Conservation (phyloP, 2,113 vertebrate genomes). For the Lophotis ruficrista region DNA sequence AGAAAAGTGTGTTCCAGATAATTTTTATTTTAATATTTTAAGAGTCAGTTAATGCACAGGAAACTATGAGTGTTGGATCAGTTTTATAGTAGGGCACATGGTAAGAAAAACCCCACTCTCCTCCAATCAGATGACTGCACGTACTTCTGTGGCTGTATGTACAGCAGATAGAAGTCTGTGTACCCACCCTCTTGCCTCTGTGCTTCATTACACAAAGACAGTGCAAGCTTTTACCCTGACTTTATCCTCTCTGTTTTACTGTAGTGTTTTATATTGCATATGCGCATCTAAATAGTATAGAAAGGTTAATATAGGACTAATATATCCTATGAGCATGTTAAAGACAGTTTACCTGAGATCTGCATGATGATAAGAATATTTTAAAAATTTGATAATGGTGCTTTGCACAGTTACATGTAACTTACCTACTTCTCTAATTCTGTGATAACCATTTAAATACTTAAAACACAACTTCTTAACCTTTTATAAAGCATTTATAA, state of each 20-base stretch:
- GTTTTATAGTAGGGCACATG: background rate
- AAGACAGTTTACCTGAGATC: background rate
- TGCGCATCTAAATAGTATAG: background rate
- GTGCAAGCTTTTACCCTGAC: background rate
- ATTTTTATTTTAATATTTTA: background rate
- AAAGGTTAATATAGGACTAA: background rate
- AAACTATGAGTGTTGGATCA: background rate
- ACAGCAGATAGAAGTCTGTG: background rate
- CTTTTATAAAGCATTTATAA: background rate
- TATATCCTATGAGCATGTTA: background rate
- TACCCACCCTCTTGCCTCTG: background rate
- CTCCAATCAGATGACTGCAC: background rate
- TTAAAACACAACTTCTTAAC: background rate
- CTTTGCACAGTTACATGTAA: background rate
- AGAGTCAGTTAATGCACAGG: rapidly evolving
- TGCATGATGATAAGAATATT: background rate
- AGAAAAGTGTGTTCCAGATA: background rate
- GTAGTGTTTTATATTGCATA: background rate
- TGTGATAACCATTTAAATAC: background rate
- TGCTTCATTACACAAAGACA: background rate
- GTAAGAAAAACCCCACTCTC: background rate
- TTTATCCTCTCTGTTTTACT: background rate
- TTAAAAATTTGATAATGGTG: background rate
- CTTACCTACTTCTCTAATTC: background rate
- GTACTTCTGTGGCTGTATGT: rapidly evolving